Base-by-base conservation (phyloP, 2,888 invertebrate species). In the Polydesmus complanatus region DNA sequence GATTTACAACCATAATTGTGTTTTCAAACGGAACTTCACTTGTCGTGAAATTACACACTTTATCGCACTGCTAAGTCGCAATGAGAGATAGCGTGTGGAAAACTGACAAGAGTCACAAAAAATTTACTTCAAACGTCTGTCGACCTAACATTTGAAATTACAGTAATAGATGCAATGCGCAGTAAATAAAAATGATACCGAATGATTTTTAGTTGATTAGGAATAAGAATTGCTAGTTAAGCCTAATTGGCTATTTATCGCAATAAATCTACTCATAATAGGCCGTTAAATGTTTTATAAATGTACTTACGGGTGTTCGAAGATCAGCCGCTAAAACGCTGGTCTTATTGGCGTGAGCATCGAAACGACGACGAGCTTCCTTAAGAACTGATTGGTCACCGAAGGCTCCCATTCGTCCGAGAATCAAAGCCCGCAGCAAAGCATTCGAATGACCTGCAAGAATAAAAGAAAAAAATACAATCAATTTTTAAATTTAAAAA, bases 351-450 rank as follows among this genome's bases (percentile, higher is more conserved):
- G 80, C 72, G 73, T 92, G 92, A 63, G 78, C 78, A 63, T 80
- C 79, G 68, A 79, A 84, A 71, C 86, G 80, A 65, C 71, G 78
- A 69, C 82, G 83, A 0, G 93, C 92, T 73, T 92, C 88, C 22
- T 78, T 78, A 22, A 90, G 81, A 0, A 85, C 84, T 0, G 81
- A 80, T n/a, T 83, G 80, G 70, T 93, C 87, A 64, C 86, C 86
- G 69, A 87, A 83, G 65, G 83, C 82, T 23, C 90, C 88, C 78
- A 95, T 81, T 64, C 86, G 83, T 22, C 85, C 83, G 50, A 96
- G 77, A 19, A 94, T 85, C 59, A 95, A 77, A 67, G 90, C 86
- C 63, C 96, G 79, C 51, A 96, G 78, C 68, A 95, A 78, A 0
- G 89, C 88, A 67, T 88, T 85, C 65, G 93, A 78, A 72, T 93